Evolutionary conservation across 1,140 invertebrate species (phyloP), one percentile per base, ranked within the genome.

Genomic region (Teleogryllus occipitalis): DNA sequence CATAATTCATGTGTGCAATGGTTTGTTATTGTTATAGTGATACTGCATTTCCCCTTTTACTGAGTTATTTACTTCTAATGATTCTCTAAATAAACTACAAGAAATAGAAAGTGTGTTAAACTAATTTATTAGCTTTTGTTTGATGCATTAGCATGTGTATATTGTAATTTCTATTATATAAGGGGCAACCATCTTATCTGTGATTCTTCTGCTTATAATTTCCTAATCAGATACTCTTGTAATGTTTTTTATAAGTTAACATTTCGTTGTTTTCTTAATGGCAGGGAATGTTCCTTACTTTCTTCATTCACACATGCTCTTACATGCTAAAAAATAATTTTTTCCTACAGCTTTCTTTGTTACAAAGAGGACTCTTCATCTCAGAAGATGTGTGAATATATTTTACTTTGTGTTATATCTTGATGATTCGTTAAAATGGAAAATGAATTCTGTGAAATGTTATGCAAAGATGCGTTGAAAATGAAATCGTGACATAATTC

Each of bases 321-420:
- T 39, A 65, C 18, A 65, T 65, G 54, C 54, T 65, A 65, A 47
- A 77, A 77, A 77, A 47, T 47, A 77, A 77, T 77, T 77, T 48
- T 77, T 77, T 77, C 76, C 76, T 77, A 77, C 76, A 77, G 76
- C 76, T 77, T 77, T 47, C 76, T 77, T 77, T 77, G n/a, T 77
- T 48, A 18, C 39, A 77, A 77, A 77, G 47, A 77, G 76, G 76
- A 77, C n/a, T 27, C 75, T 77, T 48, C 76, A 48, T 47, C 47
- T 48, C 46, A 21, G 48, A 48, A 54, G 47, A 65, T 65, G 54
- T 65, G 54, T 65, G 54, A 65, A 65, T 65, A 65, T 65, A 65
- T 65, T 65, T 65, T 65, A 65, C 46, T 77, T 47, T 76, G 76
- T 77, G 76, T 77, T 47, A 48, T 77, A 47, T 77, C 47, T 77